phyloP scores from a whole-genome alignment of 2,888 invertebrate genomes.

The Drosophila mayaguana region DNA sequence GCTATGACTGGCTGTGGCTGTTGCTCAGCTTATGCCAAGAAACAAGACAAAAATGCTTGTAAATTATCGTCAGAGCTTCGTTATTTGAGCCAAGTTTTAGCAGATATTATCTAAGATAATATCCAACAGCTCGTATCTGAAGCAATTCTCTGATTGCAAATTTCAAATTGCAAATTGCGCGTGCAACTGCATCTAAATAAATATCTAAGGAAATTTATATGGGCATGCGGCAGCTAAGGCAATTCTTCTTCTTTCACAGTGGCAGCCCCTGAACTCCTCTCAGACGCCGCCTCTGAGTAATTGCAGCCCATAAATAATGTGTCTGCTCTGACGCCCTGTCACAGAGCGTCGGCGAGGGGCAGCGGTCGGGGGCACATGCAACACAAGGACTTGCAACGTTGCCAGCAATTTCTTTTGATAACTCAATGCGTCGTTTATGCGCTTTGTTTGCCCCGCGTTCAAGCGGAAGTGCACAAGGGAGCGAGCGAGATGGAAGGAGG shows the following conservation, averaged over 20 bases:
- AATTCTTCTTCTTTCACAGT: constrained; percentile 19
- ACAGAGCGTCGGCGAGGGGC: not conserved
- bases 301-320: constrained; percentile 68
- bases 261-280: not conserved
- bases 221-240: constrained; percentile 14
- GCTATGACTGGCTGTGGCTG: constrained; percentile 59
- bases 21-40: constrained; percentile 43
- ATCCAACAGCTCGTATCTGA: constrained; percentile 15
- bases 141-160: constrained; percentile 29
- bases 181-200: constrained; percentile 22
- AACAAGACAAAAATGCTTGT: constrained; percentile 55
- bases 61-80: constrained; percentile 57
- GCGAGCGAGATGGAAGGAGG: not conserved
- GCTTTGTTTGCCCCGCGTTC: constrained; percentile 69
- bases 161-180: constrained; percentile 41
- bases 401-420: constrained; percentile 67
- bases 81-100: constrained; percentile 37
- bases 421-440: constrained; percentile 72
- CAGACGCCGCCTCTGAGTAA: constrained; percentile 45
- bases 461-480: constrained; percentile 60
- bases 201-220: constrained; percentile 15
- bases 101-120: constrained; percentile 8
- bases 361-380: not conserved
- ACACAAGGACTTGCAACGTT: constrained; percentile 38
- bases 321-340: constrained; percentile 64